Conservation (phyloP, 2,113 vertebrate genomes). For the Poecilia latipinna region DNA sequence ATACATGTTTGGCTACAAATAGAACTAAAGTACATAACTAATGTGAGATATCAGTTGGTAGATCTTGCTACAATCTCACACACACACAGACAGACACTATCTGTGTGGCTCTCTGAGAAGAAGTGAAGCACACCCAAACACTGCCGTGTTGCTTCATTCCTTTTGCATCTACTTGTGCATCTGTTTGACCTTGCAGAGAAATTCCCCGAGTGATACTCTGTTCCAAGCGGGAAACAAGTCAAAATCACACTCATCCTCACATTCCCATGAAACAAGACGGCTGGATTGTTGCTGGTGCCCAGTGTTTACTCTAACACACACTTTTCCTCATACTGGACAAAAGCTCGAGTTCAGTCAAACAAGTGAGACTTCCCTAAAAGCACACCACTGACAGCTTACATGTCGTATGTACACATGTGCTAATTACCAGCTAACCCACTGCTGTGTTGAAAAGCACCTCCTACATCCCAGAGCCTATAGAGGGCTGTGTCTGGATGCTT, state of each 20-base stretch:
- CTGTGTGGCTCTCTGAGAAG: not conserved
- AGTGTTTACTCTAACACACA: not conserved
- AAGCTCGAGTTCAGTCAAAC: not conserved
- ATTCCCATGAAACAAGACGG: not conserved
- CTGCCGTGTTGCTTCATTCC: not conserved
- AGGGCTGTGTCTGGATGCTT: slow-evolving; percentile 59
- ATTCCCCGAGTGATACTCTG: not conserved
- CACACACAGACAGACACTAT: not conserved
- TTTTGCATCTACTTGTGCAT: slow-evolving; percentile 14
- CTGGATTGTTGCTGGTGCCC: not conserved
- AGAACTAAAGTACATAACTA: too few relatives aligned
- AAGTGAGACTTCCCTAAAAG: slow-evolving; percentile 17
- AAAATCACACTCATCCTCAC: slow-evolving; percentile 8
- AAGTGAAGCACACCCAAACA: slow-evolving; percentile 9
- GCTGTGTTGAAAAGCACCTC: slow-evolving; percentile 46
- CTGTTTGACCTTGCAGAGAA: slow-evolving; percentile 59
- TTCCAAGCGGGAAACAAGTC: slow-evolving; percentile 13
- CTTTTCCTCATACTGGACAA: not conserved
- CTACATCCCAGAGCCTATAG: slow-evolving; percentile 35
- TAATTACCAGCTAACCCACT: slow-evolving; percentile 61
- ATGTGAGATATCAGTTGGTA: not conserved
- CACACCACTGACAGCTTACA: slow-evolving; percentile 10
- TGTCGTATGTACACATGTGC: slow-evolving; percentile 7
- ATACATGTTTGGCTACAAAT: not conserved
- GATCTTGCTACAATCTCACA: not conserved